Evolutionary conservation across 2,797 vertebrate species (phyloP).

Genomic region (Crypturellus tataupa): DNA sequence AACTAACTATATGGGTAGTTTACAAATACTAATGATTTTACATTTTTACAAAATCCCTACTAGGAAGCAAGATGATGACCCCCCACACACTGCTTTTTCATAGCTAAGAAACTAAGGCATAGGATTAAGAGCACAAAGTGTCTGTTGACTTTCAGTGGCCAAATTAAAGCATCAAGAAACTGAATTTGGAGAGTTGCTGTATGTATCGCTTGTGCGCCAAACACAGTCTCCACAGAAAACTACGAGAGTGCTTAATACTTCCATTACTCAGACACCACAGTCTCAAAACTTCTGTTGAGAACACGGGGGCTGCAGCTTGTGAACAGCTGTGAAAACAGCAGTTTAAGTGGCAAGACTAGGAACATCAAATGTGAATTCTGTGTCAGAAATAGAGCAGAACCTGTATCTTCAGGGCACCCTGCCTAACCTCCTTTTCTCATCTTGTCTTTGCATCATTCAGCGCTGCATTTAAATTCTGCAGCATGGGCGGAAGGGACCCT

Average conservation of each 20-base stretch:
- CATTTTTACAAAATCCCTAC: background rate
- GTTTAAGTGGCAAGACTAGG: background rate
- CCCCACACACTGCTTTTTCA: background rate
- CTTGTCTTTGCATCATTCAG: background rate
- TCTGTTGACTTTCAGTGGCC: background rate
- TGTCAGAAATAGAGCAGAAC: background rate
- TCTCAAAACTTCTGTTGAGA: background rate
- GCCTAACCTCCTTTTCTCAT: background rate
- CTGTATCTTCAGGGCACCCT: background rate
- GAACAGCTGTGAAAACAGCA: background rate
- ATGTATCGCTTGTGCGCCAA: background rate
- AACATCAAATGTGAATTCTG: background rate
- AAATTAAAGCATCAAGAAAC: background rate
- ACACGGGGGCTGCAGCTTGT: background rate
- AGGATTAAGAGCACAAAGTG: slow-evolving; percentile 11
- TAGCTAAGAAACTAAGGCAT: background rate
- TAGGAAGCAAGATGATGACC: background rate
- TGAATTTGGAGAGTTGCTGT: background rate
- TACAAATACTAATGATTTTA: background rate
- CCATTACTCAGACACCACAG: background rate
- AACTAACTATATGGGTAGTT: slow-evolving; percentile 18
- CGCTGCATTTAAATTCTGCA: background rate
- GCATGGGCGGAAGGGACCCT: background rate
- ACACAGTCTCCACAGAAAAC: background rate
- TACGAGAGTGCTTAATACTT: background rate